A percentile compares a stretch with the other conserved stretches of the same genome.
Evolutionary conservation across 1,140 invertebrate genomes (phyloP).

Genomic region (Drosophila baimaii): DNA sequence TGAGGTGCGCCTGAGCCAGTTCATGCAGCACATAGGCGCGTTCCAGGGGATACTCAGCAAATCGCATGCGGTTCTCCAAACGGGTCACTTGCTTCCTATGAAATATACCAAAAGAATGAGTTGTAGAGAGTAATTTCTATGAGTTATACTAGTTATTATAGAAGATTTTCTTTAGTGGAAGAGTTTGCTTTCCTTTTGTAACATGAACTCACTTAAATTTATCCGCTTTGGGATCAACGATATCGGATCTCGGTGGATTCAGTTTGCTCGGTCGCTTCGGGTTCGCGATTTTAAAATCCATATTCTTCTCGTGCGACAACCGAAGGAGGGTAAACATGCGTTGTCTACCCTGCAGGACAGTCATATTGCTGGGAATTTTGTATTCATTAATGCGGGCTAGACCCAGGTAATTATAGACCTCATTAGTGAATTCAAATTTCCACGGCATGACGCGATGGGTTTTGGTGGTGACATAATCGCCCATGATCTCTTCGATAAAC

Average conservation of each 20-base stretch:
- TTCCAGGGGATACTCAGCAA: slow-evolving; percentile 67
- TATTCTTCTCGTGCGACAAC: slow-evolving; percentile 16
- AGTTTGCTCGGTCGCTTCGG: not conserved
- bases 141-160: too few species aligned
- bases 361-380: slow-evolving; percentile 52
- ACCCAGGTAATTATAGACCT: slow-evolving; percentile 77
- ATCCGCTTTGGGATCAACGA: slow-evolving; percentile 42
- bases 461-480: slow-evolving; percentile 70
- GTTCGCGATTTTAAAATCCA: not conserved
- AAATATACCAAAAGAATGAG: not conserved
- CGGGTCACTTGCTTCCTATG: slow-evolving; percentile 49
- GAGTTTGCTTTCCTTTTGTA: not conserved
- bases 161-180: too few species aligned
- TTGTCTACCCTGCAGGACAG: slow-evolving; percentile 36
- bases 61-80: slow-evolving; percentile 64
- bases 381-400: slow-evolving; percentile 71
- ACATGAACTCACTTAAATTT: slow-evolving; percentile 53
- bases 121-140: not conserved
- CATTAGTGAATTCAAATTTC: slow-evolving; percentile 82
- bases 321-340: slow-evolving; percentile 45
- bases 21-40: slow-evolving; percentile 75
- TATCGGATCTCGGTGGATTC: slow-evolving; percentile 1
- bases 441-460: slow-evolving; percentile 79
- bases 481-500: slow-evolving; percentile 72
- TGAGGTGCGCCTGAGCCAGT: slow-evolving; percentile 62